Evolutionary conservation across 1,140 invertebrate species (phyloP), one percentile per base, ranked within the genome.

Genomic region (Mizuhopecten yessoensis): DNA sequence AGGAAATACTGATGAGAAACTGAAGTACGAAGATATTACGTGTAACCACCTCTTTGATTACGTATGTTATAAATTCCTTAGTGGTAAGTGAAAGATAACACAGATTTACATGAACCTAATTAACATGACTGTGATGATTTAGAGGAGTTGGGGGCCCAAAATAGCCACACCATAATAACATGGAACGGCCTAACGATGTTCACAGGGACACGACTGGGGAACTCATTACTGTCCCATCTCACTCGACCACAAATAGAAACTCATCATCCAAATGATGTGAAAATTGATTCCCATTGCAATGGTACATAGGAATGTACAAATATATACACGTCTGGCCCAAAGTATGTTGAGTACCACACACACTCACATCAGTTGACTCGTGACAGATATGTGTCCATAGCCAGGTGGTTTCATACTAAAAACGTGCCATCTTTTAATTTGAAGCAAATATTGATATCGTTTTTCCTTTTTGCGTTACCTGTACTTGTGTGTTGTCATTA

Each of bases 221-320:
- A 75, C n/a, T n/a, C 57, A 75, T 75, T 75, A 75, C 57, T 17
- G 57, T 75, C 57, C 57, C n/a, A 29, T 75, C 57, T 75, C 5
- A 75, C 57, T 75, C 57, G 5, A n/a, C 57, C 57, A 75, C 57
- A 75, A 29, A 75, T 75, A 75, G 57, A 75, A 75, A 75, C 57
- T 75, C n/a, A 75, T 29, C n/a, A n/a, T 75, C 23, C 29, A 75
- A 75, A 75, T n/a, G 57, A 75, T 75, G 57, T 75, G 57, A n/a
- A 75, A 75, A 75, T 75, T 75, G 57, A 75, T 75, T 75, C 29
- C 57, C n/a, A 29, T 75, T n/a, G 57, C 57, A 29, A 75, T 17
- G 17, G 42, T 45, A 45, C 42, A 45, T 29, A 29, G 57, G 57
- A 75, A 75, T 75, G 57, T 57, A 57, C 45, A n/a, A 29, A 75